These are phyloP conservation scores for Drosophila simulans DNA, from an alignment of 1,140 invertebrate species.

Conservation along the genomic window DNA sequence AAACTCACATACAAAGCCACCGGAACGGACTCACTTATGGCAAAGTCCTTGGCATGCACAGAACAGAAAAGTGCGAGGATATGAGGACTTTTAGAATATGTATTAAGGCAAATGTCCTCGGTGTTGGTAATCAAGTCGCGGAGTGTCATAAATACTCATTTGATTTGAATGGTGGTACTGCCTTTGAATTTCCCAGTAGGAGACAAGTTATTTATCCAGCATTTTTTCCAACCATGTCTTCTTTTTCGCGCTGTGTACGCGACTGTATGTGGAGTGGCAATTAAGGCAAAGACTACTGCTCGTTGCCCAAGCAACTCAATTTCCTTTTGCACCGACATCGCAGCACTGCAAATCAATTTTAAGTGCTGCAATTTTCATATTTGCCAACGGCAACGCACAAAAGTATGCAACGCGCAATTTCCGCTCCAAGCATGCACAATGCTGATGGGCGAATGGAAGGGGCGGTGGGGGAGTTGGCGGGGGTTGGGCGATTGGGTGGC, in stretches of 20 bases:
- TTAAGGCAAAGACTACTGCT: slow-evolving; percentile 49
- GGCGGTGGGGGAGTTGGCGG: neutral
- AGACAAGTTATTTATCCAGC: neutral
- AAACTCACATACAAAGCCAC: slow-evolving; percentile 33
- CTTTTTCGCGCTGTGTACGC: neutral
- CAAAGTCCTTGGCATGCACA: slow-evolving; percentile 1
- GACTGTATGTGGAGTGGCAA: slow-evolving; percentile 31
- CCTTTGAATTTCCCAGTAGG: neutral
- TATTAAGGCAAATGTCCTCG: neutral
- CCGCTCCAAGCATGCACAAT: slow-evolving; percentile 57
- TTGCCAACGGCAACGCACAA: slow-evolving; percentile 68
- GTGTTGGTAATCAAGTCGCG: too few species aligned
- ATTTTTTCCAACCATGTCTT: neutral
- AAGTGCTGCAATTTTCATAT: slow-evolving; percentile 74
- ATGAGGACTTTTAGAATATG: neutral
- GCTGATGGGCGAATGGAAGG: neutral
- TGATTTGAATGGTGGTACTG: too few species aligned
- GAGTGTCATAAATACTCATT: too few species aligned
- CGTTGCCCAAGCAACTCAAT: slow-evolving; percentile 68
- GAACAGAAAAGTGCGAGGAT: neutral
- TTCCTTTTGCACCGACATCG: slow-evolving; percentile 51
- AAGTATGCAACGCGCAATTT: slow-evolving; percentile 77
- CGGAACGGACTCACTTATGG: slow-evolving; percentile 25
- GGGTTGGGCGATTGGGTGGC: neutral
- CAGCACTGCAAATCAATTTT: slow-evolving; percentile 68